Conservation (phyloP, 1,140 invertebrate species). For the Anagrus nilaparvatae region DNA sequence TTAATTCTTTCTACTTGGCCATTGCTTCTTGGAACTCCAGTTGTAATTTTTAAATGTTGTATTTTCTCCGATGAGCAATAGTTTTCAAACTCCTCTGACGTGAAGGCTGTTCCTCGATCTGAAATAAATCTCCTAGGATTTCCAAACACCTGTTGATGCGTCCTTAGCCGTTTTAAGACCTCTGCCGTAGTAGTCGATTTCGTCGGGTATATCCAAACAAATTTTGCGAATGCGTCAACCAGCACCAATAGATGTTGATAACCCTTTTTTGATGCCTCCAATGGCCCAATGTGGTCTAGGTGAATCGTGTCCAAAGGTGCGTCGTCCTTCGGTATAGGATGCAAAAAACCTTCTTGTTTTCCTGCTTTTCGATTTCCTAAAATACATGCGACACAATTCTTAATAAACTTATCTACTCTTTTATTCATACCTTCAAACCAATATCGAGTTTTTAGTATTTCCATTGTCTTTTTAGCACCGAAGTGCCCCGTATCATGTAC, state of each 20-base stretch:
- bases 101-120: constrained; percentile 29
- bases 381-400: constrained; percentile 21
- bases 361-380: constrained; percentile 14
- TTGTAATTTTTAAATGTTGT: too few relatives aligned
- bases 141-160: constrained; percentile 16
- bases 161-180: not conserved
- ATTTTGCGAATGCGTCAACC: constrained; percentile 34
- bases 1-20: constrained; percentile 31
- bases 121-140: constrained; percentile 23
- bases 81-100: constrained; percentile 15
- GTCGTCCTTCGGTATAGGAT: constrained; percentile 19
- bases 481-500: constrained; percentile 30
- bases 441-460: not conserved
- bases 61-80: constrained; percentile 22
- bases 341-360: constrained; percentile 18
- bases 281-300: constrained; percentile 23
- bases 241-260: constrained; percentile 35
- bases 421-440: not conserved
- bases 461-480: constrained; percentile 22
- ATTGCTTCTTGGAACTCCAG: constrained; percentile 26
- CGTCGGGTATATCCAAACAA: constrained; percentile 19
- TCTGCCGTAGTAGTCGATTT: not conserved
- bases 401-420: constrained; percentile 12
- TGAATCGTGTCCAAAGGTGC: constrained; percentile 19
- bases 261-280: constrained; percentile 27